Conservation (phyloP, 2,797 vertebrate genomes). For the Pseudomugil gertrudae region DNA sequence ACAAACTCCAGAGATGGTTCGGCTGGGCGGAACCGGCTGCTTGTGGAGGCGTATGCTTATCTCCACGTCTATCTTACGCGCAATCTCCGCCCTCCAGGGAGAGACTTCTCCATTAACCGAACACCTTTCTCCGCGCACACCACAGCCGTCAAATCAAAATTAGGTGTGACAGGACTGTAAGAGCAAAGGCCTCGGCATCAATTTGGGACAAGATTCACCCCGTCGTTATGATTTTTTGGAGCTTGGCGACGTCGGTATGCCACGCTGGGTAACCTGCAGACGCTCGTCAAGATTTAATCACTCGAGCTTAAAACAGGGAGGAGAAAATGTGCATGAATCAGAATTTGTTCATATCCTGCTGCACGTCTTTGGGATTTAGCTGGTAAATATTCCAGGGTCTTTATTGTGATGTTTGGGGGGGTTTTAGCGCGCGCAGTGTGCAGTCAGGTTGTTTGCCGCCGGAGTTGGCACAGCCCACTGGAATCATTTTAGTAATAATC, state of each 20-base stretch:
- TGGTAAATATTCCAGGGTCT: slow-evolving; percentile 46
- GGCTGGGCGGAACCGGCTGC: slow-evolving; percentile 48
- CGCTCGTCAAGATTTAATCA: slow-evolving; percentile 57
- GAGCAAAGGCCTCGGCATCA: slow-evolving; percentile 40
- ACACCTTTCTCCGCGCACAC: slow-evolving; percentile 46
- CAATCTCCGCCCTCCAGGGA: slow-evolving; percentile 75
- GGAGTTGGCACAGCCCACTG: slow-evolving; percentile 46
- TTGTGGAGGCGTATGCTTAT: slow-evolving; percentile 65
- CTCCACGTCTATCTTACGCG: slow-evolving; percentile 60
- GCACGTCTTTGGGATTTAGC: slow-evolving; percentile 26
- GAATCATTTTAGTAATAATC: slow-evolving; percentile 35
- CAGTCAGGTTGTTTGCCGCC: slow-evolving; percentile 38
- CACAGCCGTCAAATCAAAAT: slow-evolving; percentile 47
- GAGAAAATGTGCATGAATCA: slow-evolving; percentile 23
- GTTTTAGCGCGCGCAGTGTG: slow-evolving; percentile 46
- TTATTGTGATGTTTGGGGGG: slow-evolving; percentile 31
- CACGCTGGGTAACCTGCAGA: slow-evolving; percentile 50
- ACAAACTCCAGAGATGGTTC: slow-evolving; percentile 43
- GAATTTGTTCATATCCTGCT: slow-evolving; percentile 26
- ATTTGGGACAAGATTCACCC: slow-evolving; percentile 29
- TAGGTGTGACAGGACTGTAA: slow-evolving; percentile 41
- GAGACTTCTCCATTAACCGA: slow-evolving; percentile 53
- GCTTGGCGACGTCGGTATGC: slow-evolving; percentile 58
- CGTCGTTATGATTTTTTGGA: slow-evolving; percentile 45
- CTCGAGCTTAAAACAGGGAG: slow-evolving; percentile 27